Evolutionary conservation across 2,797 vertebrate species (phyloP).

Genomic region (Gymnoscopelus microlampas): DNA sequence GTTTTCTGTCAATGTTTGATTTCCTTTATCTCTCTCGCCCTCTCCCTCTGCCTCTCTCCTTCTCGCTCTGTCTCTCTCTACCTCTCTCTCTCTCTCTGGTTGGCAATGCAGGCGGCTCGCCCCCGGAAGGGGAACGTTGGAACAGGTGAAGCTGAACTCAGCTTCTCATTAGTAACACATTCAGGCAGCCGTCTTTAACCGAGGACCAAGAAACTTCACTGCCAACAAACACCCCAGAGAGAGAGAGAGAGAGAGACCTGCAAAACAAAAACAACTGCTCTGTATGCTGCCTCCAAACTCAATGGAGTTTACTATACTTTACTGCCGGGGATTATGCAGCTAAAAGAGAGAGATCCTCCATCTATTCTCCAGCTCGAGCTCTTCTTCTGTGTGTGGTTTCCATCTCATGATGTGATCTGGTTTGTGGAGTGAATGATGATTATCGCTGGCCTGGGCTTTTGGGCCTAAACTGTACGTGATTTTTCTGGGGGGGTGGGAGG

Average conservation of each 20-base stretch:
- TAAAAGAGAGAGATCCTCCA: conserved; percentile 52
- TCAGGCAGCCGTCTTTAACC: conserved; percentile 70
- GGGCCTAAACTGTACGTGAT: too few relatives aligned
- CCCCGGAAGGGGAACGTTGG: conserved; percentile 63
- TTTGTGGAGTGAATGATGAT: too few relatives aligned
- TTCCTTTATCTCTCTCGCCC: conserved; percentile 39
- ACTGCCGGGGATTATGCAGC: conserved; percentile 45
- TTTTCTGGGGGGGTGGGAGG: too few relatives aligned
- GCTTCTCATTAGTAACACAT: conserved; percentile 77
- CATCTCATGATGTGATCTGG: too few relatives aligned
- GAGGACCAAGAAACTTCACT: conserved; percentile 48
- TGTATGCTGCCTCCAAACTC: conserved; percentile 59
- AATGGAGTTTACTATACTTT: conserved; percentile 53
- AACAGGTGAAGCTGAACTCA: conserved; percentile 73
- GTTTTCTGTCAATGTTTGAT: conserved; percentile 80
- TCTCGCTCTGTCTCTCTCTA: conserved; percentile 29
- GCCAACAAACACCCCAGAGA: conserved; percentile 54
- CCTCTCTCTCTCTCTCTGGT: conserved; percentile 53
- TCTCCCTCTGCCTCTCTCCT: conserved; percentile 35
- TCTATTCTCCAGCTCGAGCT: conserved; percentile 38
- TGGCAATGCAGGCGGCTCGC: conserved; percentile 48
- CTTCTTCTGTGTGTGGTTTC: too few relatives aligned
- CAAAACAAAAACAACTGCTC: conserved; percentile 44
- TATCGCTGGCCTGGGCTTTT: too few relatives aligned
- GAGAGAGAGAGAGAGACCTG: neutral